Evolutionary conservation across 1,140 invertebrate species (phyloP), one percentile per base, ranked within the genome.

Genomic region (Dufourea novaeangliae): DNA sequence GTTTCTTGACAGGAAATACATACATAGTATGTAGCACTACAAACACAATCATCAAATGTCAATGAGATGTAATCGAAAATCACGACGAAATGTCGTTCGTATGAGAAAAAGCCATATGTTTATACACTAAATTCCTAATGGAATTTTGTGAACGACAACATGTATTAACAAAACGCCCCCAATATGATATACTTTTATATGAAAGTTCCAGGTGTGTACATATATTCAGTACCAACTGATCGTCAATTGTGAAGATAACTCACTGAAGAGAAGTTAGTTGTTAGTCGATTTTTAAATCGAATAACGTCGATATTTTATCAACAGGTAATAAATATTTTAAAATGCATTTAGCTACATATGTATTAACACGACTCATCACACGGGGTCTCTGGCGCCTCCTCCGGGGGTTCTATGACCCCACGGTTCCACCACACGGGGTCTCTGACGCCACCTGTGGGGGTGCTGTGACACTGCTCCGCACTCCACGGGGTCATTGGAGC

Each of bases 191-290:
- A 71, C 56, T 22, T 66, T 71, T 67, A 68, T 39, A 46, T 61
- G 22, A 70, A 37, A 27, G 62, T 64, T 32, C n/a, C n/a, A n/a
- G n/a, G n/a, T 25, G 27, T 50, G 52, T 59, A 29, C 50, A 29
- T 39, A 41, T 56, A 63, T 59, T 44, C 56, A 29, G 37, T 63
- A 17, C 32, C 20, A 56, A 70, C 32, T 41, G 20, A 69, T 57
- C 29, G 50, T 80, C 78, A 77, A 75, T 72, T 83, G 72, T 70
- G 68, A 72, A 68, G 71, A 71, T 64, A 83, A 25, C 25, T 29
- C 32, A 59, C 4, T 27, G 27, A n/a, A 73, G 57, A 78, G 75
- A 83, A 78, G 66, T 70, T 79, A 12, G 80, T 50, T 56, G 46
- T 62, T 56, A 44, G 54, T 78, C 56, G 46, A 69, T n/a, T 52